Conservation (phyloP, 2,113 vertebrate species). For the Phalacrocorax brasilianus region DNA sequence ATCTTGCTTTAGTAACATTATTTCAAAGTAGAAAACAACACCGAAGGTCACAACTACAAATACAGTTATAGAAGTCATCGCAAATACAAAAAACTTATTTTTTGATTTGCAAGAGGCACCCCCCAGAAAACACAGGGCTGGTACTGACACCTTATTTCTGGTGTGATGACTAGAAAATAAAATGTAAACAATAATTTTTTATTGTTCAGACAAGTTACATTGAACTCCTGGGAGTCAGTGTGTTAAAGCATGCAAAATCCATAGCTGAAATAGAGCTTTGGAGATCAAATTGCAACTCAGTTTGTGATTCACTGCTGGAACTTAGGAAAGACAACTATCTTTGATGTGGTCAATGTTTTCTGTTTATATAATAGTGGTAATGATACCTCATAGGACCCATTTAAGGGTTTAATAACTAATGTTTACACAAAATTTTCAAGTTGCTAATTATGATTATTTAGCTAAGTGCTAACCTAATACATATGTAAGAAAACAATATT, state of each 20-base stretch:
- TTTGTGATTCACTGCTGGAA: constrained; percentile 20
- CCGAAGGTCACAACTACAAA: background rate
- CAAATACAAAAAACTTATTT: background rate
- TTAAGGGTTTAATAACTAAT: constrained; percentile 24
- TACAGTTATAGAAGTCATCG: background rate
- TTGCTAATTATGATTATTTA: constrained; percentile 50
- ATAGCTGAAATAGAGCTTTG: background rate
- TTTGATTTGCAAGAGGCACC: background rate
- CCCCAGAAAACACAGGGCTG: background rate
- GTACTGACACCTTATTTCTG: background rate
- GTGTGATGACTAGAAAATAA: background rate
- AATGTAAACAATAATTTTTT: background rate
- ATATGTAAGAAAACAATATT: constrained; percentile 18
- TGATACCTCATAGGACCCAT: constrained; percentile 45
- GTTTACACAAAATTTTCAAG: background rate
- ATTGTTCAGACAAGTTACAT: background rate
- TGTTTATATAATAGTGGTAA: constrained; percentile 7
- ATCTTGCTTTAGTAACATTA: constrained; percentile 38
- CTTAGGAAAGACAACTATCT: constrained; percentile 41
- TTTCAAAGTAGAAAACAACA: constrained; percentile 20
- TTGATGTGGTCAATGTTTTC: constrained; percentile 48
- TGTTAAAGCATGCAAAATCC: background rate
- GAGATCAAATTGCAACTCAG: background rate
- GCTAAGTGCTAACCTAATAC: constrained; percentile 33
- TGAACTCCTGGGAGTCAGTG: background rate